Percentiles rank a stretch among this genome's conserved stretches.
Evolutionary conservation across 1,140 invertebrate species (phyloP).

Genomic region (Maniola jurtina): DNA sequence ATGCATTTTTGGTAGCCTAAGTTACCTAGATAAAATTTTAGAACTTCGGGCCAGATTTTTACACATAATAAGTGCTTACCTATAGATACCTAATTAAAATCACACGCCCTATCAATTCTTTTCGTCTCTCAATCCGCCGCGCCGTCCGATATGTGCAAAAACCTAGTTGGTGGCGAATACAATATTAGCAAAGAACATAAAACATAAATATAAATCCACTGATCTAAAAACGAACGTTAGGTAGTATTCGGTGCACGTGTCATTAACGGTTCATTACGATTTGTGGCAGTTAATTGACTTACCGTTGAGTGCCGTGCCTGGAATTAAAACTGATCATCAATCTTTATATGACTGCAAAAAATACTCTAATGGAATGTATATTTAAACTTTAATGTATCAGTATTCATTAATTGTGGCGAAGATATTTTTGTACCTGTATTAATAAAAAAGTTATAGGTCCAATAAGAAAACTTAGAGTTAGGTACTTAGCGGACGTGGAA

Average conservation of each 20-base stretch:
- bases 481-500: no score
- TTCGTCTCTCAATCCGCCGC: no score
- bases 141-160: no score
- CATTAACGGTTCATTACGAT: constrained; percentile 70
- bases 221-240: constrained; percentile 30
- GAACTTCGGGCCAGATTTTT: no score
- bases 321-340: constrained; percentile 41
- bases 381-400: not conserved
- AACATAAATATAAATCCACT: not conserved
- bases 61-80: no score
- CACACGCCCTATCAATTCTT: no score
- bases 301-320: constrained; percentile 60
- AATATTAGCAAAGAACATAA: not conserved
- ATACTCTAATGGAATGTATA: not conserved
- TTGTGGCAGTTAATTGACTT: constrained; percentile 67
- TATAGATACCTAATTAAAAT: no score
- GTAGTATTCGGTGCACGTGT: constrained; percentile 51
- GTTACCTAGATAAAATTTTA: no score
- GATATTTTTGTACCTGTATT: not conserved
- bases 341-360: constrained; percentile 9
- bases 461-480: no score
- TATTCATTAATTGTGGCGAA: not conserved
- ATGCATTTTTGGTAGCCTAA: no score
- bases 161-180: not conserved
- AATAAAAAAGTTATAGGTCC: no score